These are phyloP conservation scores for Peucedramus taeniatus DNA, from an alignment of 2,113 vertebrate genomes.

Conservation along the genomic window DNA sequence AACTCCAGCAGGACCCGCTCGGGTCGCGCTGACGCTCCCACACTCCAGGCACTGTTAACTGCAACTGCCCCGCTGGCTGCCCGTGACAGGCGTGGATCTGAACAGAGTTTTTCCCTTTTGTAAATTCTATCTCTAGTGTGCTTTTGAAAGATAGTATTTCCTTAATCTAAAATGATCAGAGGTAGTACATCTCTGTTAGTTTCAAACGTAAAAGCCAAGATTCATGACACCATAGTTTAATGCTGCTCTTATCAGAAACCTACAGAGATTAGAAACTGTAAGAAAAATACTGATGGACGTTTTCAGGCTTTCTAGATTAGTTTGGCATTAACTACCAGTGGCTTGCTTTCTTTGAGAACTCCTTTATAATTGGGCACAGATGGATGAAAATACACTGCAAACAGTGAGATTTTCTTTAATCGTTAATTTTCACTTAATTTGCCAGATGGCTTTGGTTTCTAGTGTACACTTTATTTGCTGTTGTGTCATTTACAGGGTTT, in stretches of 20 bases:
- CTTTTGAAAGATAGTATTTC: slow-evolving; percentile 13
- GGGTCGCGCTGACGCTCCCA: background rate
- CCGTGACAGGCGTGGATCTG: background rate
- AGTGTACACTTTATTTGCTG: slow-evolving; percentile 5
- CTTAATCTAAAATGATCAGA: slow-evolving; percentile 52
- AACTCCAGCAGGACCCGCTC: background rate
- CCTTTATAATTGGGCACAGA: slow-evolving; percentile 49
- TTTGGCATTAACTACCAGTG: slow-evolving; percentile 13
- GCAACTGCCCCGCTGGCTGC: background rate
- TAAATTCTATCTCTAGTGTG: background rate
- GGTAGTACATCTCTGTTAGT: slow-evolving; percentile 35
- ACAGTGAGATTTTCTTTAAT: slow-evolving; percentile 52
- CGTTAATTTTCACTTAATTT: slow-evolving; percentile 57
- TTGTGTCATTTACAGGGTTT: background rate
- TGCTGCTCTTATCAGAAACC: slow-evolving; percentile 44
- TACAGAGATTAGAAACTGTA: slow-evolving; percentile 47
- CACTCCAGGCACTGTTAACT: background rate
- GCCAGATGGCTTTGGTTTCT: slow-evolving; percentile 35
- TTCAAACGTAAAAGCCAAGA: slow-evolving; percentile 24
- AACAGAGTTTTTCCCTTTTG: background rate
- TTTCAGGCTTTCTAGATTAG: slow-evolving; percentile 38
- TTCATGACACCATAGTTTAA: slow-evolving; percentile 20
- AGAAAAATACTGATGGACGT: background rate
- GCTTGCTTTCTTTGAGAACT: slow-evolving; percentile 42
- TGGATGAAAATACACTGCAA: slow-evolving; percentile 51